Conservation (phyloP, 2,113 vertebrate genomes). For the Plecturocebus donacophilus region DNA sequence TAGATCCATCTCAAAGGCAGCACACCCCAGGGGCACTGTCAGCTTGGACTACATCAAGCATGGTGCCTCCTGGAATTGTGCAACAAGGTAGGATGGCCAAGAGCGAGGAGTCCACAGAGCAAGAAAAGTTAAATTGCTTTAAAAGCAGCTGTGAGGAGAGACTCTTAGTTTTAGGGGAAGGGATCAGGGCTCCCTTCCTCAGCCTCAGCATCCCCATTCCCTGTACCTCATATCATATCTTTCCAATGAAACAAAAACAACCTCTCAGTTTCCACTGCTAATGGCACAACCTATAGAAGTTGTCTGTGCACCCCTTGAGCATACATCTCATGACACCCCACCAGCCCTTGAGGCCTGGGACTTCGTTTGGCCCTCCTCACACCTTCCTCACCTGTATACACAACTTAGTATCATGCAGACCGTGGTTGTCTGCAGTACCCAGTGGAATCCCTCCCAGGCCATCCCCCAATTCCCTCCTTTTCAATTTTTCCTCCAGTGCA, state of each 20-base stretch:
- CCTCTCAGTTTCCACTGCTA: fast-evolving
- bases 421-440: fast-evolving
- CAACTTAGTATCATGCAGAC: neutral
- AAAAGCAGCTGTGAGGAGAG: neutral
- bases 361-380: fast-evolving
- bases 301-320: too few species aligned
- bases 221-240: neutral
- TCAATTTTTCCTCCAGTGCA: neutral
- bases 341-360: neutral
- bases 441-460: neutral
- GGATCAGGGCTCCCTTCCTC: neutral
- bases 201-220: neutral
- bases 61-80: fast-evolving
- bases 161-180: neutral
- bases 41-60: fast-evolving
- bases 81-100: neutral
- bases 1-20: neutral
- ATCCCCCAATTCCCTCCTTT: neutral
- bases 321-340: neutral
- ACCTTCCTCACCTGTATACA: fast-evolving
- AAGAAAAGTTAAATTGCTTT: neutral
- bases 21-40: fast-evolving
- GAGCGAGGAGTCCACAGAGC: neutral
- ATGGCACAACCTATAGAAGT: neutral
- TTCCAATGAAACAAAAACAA: neutral